These are phyloP conservation scores for Nomada flava DNA, from an alignment of 2,888 invertebrate genomes.

Conservation along the genomic window DNA sequence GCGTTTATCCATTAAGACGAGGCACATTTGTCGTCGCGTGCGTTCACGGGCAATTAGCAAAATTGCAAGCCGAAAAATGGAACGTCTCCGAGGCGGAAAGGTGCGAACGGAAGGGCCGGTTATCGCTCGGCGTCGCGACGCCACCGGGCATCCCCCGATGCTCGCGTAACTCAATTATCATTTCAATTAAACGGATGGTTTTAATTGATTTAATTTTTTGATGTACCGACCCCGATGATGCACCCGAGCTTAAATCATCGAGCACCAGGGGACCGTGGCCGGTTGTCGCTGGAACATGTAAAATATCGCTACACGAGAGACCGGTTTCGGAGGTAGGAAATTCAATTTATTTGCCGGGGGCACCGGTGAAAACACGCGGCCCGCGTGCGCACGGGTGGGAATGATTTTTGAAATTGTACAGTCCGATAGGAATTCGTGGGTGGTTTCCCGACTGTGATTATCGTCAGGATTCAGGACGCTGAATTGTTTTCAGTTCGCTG, in stretches of 20 bases:
- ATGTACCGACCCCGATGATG: conserved; percentile 38
- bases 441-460: neutral
- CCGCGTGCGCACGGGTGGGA: neutral
- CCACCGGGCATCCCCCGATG: neutral
- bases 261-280: conserved; percentile 21
- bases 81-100: conserved; percentile 2
- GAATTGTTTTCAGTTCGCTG: neutral
- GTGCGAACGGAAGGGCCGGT: conserved; percentile 2
- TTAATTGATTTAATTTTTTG: conserved; percentile 63
- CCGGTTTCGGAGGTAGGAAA: conserved; percentile 48
- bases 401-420: conserved; percentile 37
- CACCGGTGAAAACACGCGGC: conserved; percentile 16
- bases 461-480: neutral
- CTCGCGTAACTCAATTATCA: conserved; percentile 57
- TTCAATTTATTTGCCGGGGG: conserved; percentile 59
- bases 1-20: conserved; percentile 25
- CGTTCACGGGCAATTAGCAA: conserved; percentile 2
- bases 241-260: conserved; percentile 62
- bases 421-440: neutral
- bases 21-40: neutral
- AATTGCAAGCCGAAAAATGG: conserved; percentile 1
- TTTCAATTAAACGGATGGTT: conserved; percentile 65
- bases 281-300: conserved; percentile 61
- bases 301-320: conserved; percentile 56
- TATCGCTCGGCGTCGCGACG: neutral